Percentiles rank a stretch among this genome's conserved stretches.
Evolutionary conservation across 2,888 invertebrate genomes (phyloP).

Genomic region (Apotomis betuletana): DNA sequence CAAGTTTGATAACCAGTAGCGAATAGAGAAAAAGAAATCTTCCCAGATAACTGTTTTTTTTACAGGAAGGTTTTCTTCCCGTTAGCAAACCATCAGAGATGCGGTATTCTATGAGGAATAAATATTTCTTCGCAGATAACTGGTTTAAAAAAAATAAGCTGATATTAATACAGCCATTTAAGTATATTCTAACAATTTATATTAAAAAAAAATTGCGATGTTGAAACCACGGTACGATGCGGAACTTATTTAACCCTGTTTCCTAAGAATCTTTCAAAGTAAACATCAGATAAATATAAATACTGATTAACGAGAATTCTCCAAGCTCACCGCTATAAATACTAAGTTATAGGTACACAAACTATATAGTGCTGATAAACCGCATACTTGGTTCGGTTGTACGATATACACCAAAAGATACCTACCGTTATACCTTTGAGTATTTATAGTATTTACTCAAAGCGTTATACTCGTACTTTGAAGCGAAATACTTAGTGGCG

Average conservation of each 20-base stretch:
- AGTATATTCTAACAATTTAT: no score
- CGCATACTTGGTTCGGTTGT: background rate
- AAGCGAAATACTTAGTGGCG: no score
- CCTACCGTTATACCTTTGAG: background rate
- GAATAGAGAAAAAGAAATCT: no score
- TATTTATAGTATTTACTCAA: no score
- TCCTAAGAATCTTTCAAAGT: constrained; percentile 17
- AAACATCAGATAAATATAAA: background rate
- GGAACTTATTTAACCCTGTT: background rate
- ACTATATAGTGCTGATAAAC: background rate
- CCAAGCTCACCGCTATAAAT: background rate
- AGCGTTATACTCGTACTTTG: background rate
- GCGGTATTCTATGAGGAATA: no score
- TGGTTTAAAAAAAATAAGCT: no score
- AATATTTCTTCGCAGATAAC: no score
- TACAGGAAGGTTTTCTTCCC: no score
- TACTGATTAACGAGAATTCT: constrained; percentile 8
- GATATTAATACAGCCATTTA: no score
- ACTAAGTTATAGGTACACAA: background rate
- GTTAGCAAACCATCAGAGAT: no score
- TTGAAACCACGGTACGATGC: background rate
- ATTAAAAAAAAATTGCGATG: background rate
- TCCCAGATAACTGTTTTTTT: no score
- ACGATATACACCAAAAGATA: constrained; percentile 3
- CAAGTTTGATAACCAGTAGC: no score